Evolutionary conservation across 2,797 vertebrate genomes (phyloP).

Genomic region (Picus viridis): DNA sequence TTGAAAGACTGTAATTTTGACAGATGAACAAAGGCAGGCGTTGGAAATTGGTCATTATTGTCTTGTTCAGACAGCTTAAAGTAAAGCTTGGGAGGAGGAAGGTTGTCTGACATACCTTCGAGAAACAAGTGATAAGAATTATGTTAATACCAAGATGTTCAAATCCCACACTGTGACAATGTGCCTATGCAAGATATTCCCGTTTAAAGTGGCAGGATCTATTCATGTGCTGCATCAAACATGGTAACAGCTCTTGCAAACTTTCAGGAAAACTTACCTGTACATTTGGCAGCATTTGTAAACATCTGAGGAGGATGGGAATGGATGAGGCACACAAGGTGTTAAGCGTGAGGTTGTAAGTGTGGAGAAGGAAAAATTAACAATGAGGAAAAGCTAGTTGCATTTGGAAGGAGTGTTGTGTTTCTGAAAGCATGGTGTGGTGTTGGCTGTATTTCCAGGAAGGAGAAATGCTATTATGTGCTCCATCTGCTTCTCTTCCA

Average conservation of each 20-base stretch:
- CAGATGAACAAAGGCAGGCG: background rate
- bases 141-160: background rate
- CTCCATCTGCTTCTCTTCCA: background rate
- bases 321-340: accelerated
- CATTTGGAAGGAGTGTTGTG: background rate
- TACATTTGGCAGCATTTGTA: accelerated
- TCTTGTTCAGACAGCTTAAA: background rate
- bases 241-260: background rate
- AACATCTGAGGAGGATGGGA: background rate
- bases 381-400: background rate
- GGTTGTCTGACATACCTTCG: background rate
- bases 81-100: background rate
- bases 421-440: background rate
- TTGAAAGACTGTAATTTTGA: background rate
- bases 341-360: background rate
- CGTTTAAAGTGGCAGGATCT: background rate
- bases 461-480: background rate
- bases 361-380: background rate
- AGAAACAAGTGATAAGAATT: background rate
- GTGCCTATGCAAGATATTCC: background rate
- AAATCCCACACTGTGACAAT: background rate
- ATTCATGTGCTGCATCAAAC: background rate
- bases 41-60: background rate
- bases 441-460: accelerated
- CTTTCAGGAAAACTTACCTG: background rate